These are phyloP conservation scores for Pyxicephalus adspersus DNA, from an alignment of 2,113 vertebrate genomes.

Conservation along the genomic window DNA sequence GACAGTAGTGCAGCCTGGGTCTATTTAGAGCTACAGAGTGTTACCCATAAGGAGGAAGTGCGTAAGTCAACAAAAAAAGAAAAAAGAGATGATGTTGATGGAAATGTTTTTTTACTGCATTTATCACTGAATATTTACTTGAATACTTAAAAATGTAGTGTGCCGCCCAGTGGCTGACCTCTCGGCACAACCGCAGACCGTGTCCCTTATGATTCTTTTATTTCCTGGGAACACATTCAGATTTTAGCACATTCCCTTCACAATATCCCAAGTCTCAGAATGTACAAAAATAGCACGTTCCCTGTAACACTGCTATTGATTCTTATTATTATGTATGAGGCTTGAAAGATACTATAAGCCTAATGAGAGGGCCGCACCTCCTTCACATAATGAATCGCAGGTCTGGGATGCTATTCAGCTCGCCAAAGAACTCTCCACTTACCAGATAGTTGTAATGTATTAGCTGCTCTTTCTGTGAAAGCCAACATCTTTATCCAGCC, in stretches of 20 bases:
- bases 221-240: conserved; percentile 28
- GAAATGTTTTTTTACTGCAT: too few relatives aligned
- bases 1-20: too few relatives aligned
- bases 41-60: too few relatives aligned
- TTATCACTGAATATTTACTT: too few relatives aligned
- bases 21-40: too few relatives aligned
- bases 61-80: too few relatives aligned
- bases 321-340: background rate
- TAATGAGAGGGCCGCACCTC: conserved; percentile 14
- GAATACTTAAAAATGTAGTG: background rate
- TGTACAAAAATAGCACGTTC: conserved; percentile 10
- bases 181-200: conserved; percentile 11
- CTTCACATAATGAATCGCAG: conserved; percentile 45
- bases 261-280: conserved; percentile 9
- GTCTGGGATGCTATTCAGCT: conserved; percentile 16
- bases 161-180: background rate
- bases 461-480: conserved; percentile 30
- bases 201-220: conserved; percentile 36
- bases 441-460: conserved; percentile 43
- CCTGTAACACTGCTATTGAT: conserved; percentile 1
- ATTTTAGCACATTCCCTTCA: conserved; percentile 34
- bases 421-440: conserved; percentile 39
- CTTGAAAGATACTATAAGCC: conserved; percentile 15
- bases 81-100: too few relatives aligned
- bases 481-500: conserved; percentile 47